Evolutionary conservation across 2,888 invertebrate genomes (phyloP).

Genomic region (Eupithecia subumbrata): DNA sequence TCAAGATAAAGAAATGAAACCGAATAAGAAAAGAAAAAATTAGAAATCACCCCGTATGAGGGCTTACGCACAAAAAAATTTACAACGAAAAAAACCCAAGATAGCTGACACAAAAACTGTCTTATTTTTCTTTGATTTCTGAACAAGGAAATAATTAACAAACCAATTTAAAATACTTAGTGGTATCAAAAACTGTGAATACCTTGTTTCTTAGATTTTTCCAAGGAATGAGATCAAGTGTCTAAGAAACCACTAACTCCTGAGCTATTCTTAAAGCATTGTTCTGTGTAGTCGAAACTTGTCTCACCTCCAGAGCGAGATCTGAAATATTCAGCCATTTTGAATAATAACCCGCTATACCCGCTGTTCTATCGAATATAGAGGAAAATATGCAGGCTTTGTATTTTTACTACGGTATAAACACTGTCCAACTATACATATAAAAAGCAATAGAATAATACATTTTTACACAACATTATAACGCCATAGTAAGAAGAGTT

Average conservation of each 20-base stretch:
- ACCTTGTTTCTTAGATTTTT: background rate
- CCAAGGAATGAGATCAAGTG: background rate
- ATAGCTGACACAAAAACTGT: too few relatives aligned
- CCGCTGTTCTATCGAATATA: background rate
- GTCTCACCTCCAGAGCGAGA: slow-evolving; percentile 28
- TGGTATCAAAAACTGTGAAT: too few relatives aligned
- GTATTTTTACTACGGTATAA: background rate
- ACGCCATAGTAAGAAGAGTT: background rate
- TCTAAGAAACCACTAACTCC: slow-evolving; percentile 14
- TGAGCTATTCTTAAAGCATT: slow-evolving; percentile 31
- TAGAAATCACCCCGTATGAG: too few relatives aligned
- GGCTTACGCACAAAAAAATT: too few relatives aligned
- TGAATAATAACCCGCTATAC: slow-evolving; percentile 17
- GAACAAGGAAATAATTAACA: too few relatives aligned
- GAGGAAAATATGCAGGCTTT: background rate
- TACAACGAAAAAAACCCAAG: too few relatives aligned
- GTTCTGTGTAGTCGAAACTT: slow-evolving; percentile 31
- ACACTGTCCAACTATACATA: background rate
- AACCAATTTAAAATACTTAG: too few relatives aligned
- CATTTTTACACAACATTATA: background rate
- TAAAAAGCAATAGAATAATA: background rate
- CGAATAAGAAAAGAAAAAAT: too few relatives aligned
- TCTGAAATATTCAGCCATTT: slow-evolving; percentile 30
- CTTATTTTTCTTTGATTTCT: too few relatives aligned
- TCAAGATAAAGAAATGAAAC: too few relatives aligned